Base-by-base conservation (phyloP, 2,113 vertebrate genomes). In the Tupaia tana region DNA sequence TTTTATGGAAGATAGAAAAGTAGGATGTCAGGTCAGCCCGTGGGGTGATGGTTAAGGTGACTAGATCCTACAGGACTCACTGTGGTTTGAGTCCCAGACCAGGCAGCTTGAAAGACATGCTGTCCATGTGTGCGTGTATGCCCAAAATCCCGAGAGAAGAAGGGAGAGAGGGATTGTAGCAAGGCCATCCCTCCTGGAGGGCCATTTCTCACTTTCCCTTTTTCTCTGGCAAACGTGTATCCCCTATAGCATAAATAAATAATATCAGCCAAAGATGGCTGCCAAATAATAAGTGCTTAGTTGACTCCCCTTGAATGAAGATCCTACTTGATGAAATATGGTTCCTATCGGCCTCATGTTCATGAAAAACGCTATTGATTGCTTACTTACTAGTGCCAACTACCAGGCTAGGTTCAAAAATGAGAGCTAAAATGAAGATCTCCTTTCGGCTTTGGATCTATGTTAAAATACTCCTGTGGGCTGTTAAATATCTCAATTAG, bases 391-490 rank as follows among this genome's bases (percentile, higher is more conserved):
- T 24, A 16, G 24, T 69, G 19, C 61, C 81, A 75, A 80, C 13
- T 70, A 20, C 22, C 19, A 27, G 34, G 63, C 24, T 75, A 82
- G 2, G 79, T 66, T 69, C 67, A 67, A 95, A 77, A 90, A 74
- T 69, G 31, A 89, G n/a, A 66, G 52, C 67, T 89, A 88, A 89
- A 85, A 71, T 31, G n/a, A 77, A 90, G 29, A 70, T 69, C 29
- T 89, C 16, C 63, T 85, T 85, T 81, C 67, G 70, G 43, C 10
- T 86, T 85, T 63, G 61, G 59, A 29, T 73, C 66, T 67, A 25
- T 90, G 43, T 75, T 52, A 89, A 96, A 91, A 92, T 81, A 69
- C 73, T 83, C 73, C n/a, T 75, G 22, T 59, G 16, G 8, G 13
- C 22, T 24, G 43, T 56, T 82, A 66, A 79, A 71, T 86, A 86